Conservation (phyloP, 2,888 invertebrate species). For the Meta bourneti region DNA sequence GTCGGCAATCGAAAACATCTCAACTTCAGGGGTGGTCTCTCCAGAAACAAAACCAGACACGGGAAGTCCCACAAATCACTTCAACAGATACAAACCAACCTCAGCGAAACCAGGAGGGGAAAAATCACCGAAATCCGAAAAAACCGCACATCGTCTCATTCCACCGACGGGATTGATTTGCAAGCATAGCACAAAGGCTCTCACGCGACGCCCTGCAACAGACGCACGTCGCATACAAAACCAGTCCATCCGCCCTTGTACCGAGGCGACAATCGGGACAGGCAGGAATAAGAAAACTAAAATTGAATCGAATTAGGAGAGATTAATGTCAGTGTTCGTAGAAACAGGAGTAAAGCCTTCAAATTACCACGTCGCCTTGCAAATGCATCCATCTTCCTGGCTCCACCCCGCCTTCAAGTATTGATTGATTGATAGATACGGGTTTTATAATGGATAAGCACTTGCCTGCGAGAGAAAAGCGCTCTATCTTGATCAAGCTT, state of each 20-base stretch:
- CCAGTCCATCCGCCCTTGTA: neutral
- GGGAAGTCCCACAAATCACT: neutral
- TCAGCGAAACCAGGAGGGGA: neutral
- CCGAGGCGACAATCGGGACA: no score
- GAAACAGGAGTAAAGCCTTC: slow-evolving; percentile 73
- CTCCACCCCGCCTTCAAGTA: slow-evolving; percentile 47
- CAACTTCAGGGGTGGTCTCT: neutral
- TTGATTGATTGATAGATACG: slow-evolving; percentile 72
- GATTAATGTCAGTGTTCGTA: slow-evolving; percentile 73
- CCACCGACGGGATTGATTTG: slow-evolving; percentile 10
- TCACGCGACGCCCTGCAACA: slow-evolving; percentile 8
- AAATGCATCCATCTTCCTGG: slow-evolving; percentile 60
- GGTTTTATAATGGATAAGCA: slow-evolving; percentile 72
- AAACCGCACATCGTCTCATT: neutral
- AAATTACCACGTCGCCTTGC: slow-evolving; percentile 70
- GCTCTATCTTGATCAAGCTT: slow-evolving; percentile 67
- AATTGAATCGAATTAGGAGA: slow-evolving; percentile 72
- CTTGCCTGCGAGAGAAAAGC: slow-evolving; percentile 38
- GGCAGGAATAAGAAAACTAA: slow-evolving; percentile 50
- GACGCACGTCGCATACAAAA: slow-evolving; percentile 45
- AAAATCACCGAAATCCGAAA: neutral
- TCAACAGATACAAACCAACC: neutral
- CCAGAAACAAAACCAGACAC: neutral
- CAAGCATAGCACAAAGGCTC: neutral
- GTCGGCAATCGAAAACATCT: neutral